phyloP scores from a whole-genome alignment of 2,888 invertebrate genomes.

The Venusia cambrica region DNA sequence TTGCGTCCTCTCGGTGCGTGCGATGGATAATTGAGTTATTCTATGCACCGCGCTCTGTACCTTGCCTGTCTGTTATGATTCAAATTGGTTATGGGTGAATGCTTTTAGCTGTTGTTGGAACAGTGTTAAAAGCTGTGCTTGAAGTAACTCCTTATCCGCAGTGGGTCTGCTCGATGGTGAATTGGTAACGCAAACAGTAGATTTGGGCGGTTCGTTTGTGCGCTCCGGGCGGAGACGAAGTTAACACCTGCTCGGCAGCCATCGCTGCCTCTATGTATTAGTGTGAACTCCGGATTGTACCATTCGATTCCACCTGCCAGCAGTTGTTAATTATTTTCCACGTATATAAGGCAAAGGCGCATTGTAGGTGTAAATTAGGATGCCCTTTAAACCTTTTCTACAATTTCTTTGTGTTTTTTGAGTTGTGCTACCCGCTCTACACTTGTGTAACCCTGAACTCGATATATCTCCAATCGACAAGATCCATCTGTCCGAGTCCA shows the following conservation, averaged over 20 bases:
- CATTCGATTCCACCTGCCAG: conserved; percentile 48
- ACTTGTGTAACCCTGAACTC: conserved; percentile 31
- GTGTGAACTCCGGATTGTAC: conserved; percentile 36
- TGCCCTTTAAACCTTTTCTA: not conserved
- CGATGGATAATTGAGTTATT: conserved; percentile 68
- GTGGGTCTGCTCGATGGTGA: conserved; percentile 47
- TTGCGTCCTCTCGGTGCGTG: conserved; percentile 55
- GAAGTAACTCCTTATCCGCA: conserved; percentile 49
- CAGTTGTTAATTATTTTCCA: conserved; percentile 14
- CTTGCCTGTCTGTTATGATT: conserved; percentile 30
- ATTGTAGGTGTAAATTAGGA: no score
- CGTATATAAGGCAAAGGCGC: conserved; percentile 4
- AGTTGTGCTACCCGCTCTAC: not conserved
- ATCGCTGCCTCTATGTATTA: conserved; percentile 53
- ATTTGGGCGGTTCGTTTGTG: conserved; percentile 76
- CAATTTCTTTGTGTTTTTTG: not conserved
- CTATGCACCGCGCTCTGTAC: conserved; percentile 28
- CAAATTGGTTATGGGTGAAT: conserved; percentile 51
- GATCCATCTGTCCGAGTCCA: conserved; percentile 59
- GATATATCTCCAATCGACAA: conserved; percentile 53
- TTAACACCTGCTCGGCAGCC: conserved; percentile 74
- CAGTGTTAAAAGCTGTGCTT: conserved; percentile 47
- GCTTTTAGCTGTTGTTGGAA: conserved; percentile 63
- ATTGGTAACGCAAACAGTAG: conserved; percentile 62
- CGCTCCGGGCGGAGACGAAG: conserved; percentile 44